Conservation (phyloP, 92 coral and sea anemone species). For the Metridium senile region DNA sequence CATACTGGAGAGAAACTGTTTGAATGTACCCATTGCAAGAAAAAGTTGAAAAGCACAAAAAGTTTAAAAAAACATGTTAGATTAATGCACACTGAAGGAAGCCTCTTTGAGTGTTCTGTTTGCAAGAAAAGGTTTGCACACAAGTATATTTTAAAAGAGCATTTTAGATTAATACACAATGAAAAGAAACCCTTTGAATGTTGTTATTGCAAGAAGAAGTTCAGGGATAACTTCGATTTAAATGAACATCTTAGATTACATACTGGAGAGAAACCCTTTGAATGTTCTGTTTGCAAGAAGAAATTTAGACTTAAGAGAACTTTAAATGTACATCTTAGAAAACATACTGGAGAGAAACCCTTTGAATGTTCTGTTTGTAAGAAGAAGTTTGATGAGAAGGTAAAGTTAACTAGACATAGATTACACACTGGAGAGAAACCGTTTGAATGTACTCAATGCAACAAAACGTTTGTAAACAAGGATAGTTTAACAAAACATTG, state of each 20-base stretch:
- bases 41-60: background rate
- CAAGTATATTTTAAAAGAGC: background rate
- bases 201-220: conserved; percentile 39
- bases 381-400: conserved; percentile 28
- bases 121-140: background rate
- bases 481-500: background rate
- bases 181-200: conserved; percentile 40
- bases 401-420: background rate
- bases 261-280: background rate
- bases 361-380: conserved; percentile 43
- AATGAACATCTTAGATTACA: background rate
- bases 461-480: background rate
- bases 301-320: background rate
- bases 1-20: background rate
- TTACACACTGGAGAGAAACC: background rate
- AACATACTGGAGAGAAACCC: conserved; percentile 32
- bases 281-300: background rate
- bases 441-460: background rate
- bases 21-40: background rate
- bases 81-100: background rate
- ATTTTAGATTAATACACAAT: conserved; percentile 1
- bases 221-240: background rate
- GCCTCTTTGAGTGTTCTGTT: background rate
- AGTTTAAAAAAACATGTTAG: background rate
- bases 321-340: background rate